Percentiles rank a stretch among this genome's conserved stretches.
These are phyloP conservation scores for Drosophila pseudoobscura DNA, from an alignment of 1,140 invertebrate genomes.

Conservation along the genomic window DNA sequence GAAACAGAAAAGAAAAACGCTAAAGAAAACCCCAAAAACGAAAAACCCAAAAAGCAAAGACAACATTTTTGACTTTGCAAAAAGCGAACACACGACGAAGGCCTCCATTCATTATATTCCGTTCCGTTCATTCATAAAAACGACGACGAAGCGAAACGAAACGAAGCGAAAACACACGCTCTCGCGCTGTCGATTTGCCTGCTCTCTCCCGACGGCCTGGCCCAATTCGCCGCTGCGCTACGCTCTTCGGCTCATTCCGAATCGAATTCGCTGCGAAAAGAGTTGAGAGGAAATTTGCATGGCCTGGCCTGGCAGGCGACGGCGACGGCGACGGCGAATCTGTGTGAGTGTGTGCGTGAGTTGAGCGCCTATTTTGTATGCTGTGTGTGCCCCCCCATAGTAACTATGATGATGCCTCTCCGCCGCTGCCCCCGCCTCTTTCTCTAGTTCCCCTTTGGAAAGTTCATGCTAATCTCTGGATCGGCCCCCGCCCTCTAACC, in stretches of 20 bases:
- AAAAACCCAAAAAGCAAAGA: conserved; percentile 19
- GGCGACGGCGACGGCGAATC: neutral
- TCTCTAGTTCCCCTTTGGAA: conserved; percentile 54
- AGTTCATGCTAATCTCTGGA: conserved; percentile 62
- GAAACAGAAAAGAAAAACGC: conserved; percentile 16
- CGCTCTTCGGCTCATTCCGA: conserved; percentile 7
- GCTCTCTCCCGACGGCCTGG: neutral
- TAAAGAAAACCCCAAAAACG: conserved; percentile 10
- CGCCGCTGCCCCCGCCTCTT: neutral
- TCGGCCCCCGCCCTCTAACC: conserved; percentile 36
- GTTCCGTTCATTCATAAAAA: conserved; percentile 78
- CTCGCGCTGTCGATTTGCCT: neutral
- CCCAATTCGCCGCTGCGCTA: neutral
- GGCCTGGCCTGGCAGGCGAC: neutral
- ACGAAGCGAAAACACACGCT: conserved; percentile 44
- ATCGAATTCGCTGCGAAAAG: conserved; percentile 53
- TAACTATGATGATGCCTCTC: conserved; percentile 28
- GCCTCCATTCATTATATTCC: conserved; percentile 75
- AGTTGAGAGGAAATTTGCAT: conserved; percentile 50
- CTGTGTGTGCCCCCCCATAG: conserved; percentile 42
- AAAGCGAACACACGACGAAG: conserved; percentile 35
- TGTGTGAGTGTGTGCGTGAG: conserved; percentile 20
- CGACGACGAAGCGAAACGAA: conserved; percentile 65
- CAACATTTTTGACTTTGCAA: conserved; percentile 62
- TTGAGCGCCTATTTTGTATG: conserved; percentile 45